phyloP scores from a whole-genome alignment of 2,113 vertebrate species.

The Anguilla japonica region DNA sequence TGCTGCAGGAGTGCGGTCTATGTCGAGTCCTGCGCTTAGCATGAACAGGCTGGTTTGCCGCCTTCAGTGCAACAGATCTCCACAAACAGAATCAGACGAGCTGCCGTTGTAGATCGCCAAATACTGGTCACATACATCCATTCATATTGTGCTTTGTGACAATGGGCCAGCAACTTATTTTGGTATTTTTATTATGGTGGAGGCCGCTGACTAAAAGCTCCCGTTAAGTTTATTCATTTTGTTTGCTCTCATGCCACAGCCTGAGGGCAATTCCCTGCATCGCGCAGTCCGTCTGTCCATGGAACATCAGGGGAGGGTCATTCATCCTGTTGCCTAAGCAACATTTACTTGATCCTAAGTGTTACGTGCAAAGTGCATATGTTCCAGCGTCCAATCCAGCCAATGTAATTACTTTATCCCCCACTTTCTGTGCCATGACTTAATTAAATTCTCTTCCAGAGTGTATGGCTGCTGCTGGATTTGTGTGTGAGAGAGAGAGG shows the following conservation, averaged over 20 bases:
- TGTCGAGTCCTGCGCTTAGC: neutral
- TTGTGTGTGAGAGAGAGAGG: neutral
- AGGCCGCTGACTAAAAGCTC: neutral
- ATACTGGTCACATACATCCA: neutral
- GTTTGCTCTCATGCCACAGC: neutral
- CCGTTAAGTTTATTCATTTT: neutral
- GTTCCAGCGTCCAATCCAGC: constrained; percentile 20
- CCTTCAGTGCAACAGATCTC: neutral
- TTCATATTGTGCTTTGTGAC: neutral
- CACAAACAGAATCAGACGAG: neutral
- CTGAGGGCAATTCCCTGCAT: neutral
- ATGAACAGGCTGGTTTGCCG: neutral
- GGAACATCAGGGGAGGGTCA: neutral
- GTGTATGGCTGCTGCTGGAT: neutral
- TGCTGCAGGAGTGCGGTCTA: neutral
- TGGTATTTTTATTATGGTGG: neutral
- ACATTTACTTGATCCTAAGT: neutral
- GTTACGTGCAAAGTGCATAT: constrained; percentile 11
- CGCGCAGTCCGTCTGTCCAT: neutral
- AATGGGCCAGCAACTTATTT: neutral
- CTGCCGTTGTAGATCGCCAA: neutral
- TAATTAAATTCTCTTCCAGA: neutral
- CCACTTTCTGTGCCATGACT: constrained; percentile 15
- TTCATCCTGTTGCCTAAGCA: constrained; percentile 2
- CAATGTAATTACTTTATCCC: constrained; percentile 28